Conservation (phyloP, 1,140 invertebrate genomes). For the Radopholus similis region DNA sequence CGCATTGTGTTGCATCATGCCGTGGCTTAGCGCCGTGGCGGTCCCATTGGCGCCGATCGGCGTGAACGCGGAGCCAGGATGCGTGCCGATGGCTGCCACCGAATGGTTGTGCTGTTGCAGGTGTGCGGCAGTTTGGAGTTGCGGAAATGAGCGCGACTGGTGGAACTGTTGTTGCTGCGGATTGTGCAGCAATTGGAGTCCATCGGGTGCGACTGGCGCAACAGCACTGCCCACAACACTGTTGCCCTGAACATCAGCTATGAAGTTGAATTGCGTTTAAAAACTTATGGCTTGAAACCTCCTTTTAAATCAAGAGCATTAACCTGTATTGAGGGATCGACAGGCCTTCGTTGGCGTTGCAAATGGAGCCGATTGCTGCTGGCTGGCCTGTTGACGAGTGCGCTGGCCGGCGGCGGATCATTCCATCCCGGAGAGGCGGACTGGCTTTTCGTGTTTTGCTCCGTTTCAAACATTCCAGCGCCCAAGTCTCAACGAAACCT, state of each 20-base stretch:
- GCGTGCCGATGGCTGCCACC: constrained; percentile 6
- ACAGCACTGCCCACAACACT: too few species aligned
- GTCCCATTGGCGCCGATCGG: constrained; percentile 6
- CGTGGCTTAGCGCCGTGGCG: neutral
- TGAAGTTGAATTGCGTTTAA: too few species aligned
- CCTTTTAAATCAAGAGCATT: too few species aligned
- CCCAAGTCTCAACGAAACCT: too few species aligned
- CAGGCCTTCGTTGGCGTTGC: constrained; percentile 21
- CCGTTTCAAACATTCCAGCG: too few species aligned
- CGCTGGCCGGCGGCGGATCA: constrained; percentile 19
- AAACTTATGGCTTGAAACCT: too few species aligned
- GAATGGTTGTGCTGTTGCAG: neutral
- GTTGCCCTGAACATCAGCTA: too few species aligned
- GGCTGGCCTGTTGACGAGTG: constrained; percentile 3
- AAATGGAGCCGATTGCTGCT: constrained; percentile 2
- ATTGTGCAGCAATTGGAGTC: too few species aligned
- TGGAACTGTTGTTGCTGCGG: neutral
- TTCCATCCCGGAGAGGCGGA: constrained; percentile 27
- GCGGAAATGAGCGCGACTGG: constrained; percentile 15
- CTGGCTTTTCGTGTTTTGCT: too few species aligned
- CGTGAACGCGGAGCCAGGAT: constrained; percentile 27
- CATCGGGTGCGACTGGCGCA: too few species aligned
- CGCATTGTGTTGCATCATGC: neutral
- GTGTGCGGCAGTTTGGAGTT: neutral
- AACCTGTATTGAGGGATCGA: constrained; percentile 30